These are phyloP conservation scores for Acrossocheilus fasciatus DNA, from an alignment of 2,797 vertebrate genomes.

Conservation along the genomic window DNA sequence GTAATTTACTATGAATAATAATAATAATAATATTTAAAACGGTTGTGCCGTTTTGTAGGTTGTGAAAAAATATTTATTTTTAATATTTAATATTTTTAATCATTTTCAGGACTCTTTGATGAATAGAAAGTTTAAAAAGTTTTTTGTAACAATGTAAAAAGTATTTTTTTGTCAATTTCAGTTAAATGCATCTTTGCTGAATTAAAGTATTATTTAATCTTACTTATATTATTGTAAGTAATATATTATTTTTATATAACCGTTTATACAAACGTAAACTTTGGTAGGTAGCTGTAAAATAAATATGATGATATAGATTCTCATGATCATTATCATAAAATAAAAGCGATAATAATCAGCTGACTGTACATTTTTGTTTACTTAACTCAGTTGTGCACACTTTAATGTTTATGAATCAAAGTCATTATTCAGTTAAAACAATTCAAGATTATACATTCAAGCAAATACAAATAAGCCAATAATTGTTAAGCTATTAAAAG, in stretches of 20 bases:
- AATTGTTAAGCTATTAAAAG: background rate
- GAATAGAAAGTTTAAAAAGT: background rate
- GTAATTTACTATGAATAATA: no score
- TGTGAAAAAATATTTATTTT: background rate
- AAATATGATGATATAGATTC: background rate
- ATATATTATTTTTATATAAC: background rate
- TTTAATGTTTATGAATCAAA: background rate
- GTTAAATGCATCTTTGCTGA: background rate
- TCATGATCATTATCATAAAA: background rate
- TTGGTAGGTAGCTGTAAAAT: background rate
- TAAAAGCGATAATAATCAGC: background rate
- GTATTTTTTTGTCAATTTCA: background rate
- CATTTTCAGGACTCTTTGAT: background rate
- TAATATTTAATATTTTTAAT: background rate
- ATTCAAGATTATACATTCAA: background rate
- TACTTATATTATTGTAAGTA: no score
- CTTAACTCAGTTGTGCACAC: background rate
- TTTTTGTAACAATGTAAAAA: background rate
- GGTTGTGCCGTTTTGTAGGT: background rate
- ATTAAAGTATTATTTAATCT: background rate
- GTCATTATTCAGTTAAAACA: background rate
- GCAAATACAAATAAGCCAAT: background rate
- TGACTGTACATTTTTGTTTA: background rate
- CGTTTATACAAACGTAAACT: background rate
- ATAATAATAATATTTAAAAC: background rate